Base-by-base conservation (phyloP, 2,113 vertebrate genomes). In the Aldabrachelys gigantea region DNA sequence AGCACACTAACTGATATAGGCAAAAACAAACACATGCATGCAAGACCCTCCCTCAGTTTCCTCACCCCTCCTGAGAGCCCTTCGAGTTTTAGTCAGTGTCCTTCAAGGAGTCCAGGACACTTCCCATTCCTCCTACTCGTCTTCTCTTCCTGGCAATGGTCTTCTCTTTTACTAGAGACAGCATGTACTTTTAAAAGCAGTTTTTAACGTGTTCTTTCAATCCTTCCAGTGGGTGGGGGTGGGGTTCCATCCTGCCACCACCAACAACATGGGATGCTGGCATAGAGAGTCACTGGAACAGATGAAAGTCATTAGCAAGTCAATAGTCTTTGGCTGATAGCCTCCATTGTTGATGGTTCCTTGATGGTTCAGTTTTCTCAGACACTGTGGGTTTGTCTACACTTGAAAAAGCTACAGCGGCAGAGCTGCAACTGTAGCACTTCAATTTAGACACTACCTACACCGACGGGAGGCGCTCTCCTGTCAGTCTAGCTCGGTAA, bases 291-390 rank as follows among this genome's bases (percentile, higher is more conserved):
- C 59, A 62, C 14, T 62, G 11, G 12, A 62, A 62, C 59, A 14
- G 29, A 29, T 62, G 13, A 31, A 29, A 62, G 12, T 82, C 92
- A 95, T 93, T 82, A 94, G 57, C 19, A 89, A 93, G 94, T 92
- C 94, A 85, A 86, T 84, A 93, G 83, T 56, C 69, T 88, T 38
- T 96, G 94, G 97, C 95, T 94, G 90, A 79, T 9, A 87, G 79
- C 93, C 92, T 84, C 92, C 53, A 9, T 80, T 76, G 83, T 93
- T 94, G 96, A 92, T 94, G 94, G 95, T 29, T 89, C 94, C 85
- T 89, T 92, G 94, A 93, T 92, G 95, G n/a, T 86, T 38, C 65
- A 19, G n/a, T 72, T 72, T 38, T 84, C 89, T 92, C 89, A 86
- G 90, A 89, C 92, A 94, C 31, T 95, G 27, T 59, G 29, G 59